phyloP scores from a whole-genome alignment of 2,113 vertebrate genomes.

The Phycodurus eques region DNA sequence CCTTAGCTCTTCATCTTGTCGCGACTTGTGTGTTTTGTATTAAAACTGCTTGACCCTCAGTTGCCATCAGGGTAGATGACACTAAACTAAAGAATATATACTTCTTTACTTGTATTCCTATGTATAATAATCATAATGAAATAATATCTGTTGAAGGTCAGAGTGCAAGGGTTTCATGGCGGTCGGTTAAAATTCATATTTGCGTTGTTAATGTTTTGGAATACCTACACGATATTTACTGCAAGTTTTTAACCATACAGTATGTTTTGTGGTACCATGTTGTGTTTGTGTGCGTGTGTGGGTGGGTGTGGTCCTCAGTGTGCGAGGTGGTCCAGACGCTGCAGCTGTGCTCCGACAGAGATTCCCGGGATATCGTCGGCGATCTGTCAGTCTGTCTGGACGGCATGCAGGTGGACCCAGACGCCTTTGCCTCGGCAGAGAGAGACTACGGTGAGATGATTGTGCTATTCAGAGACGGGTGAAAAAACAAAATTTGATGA shows the following conservation, averaged over 20 bases:
- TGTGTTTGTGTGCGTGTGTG: neutral
- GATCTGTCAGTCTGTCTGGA: conserved; percentile 89
- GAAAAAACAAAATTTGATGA: neutral
- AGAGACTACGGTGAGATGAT: conserved; percentile 53
- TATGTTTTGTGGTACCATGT: neutral
- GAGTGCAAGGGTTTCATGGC: too few relatives aligned
- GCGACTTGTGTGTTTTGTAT: conserved; percentile 21
- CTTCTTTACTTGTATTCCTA: too few relatives aligned
- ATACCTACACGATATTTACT: too few relatives aligned
- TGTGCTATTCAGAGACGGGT: neutral
- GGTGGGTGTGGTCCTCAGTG: conserved; percentile 64
- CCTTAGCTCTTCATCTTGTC: neutral
- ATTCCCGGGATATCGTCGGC: conserved; percentile 80
- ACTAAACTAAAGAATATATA: too few relatives aligned
- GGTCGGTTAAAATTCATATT: too few relatives aligned
- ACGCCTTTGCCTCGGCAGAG: conserved; percentile 62
- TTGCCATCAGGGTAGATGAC: neutral
- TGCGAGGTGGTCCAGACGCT: conserved; percentile 87
- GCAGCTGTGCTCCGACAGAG: conserved; percentile 83
- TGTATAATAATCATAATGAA: too few relatives aligned
- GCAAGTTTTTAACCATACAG: too few relatives aligned
- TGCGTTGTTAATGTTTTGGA: too few relatives aligned
- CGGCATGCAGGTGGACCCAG: conserved; percentile 86
- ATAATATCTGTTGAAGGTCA: too few relatives aligned
- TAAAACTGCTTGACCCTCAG: neutral